Percentiles rank a stretch among this genome's conserved stretches.
These are phyloP conservation scores for Ailurus styani DNA, from an alignment of 2,113 vertebrate species.

Conservation along the genomic window DNA sequence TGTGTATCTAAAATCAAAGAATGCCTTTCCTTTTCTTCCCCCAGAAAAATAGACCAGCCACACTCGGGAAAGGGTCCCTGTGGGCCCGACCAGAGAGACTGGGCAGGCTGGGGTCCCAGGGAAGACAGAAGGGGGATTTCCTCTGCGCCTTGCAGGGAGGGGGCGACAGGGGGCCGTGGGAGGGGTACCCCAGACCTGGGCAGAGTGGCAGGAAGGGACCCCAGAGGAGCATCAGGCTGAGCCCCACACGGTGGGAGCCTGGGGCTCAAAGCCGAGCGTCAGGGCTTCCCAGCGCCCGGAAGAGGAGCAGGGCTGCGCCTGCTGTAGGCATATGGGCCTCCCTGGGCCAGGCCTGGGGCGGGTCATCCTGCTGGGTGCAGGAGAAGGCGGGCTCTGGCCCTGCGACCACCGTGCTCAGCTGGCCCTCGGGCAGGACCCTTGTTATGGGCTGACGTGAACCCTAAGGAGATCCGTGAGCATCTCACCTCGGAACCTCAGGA, in stretches of 20 bases:
- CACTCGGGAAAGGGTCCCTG: neutral
- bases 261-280: neutral
- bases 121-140: neutral
- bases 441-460: neutral
- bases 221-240: neutral
- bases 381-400: neutral
- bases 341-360: rapidly evolving
- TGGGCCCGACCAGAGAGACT: rapidly evolving
- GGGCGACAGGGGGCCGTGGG: neutral
- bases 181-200: neutral
- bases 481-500: neutral
- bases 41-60: neutral
- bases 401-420: neutral
- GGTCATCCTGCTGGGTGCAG: rapidly evolving
- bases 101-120: rapidly evolving
- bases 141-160: neutral
- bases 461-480: neutral
- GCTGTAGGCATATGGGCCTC: rapidly evolving
- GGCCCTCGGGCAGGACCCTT: neutral
- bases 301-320: rapidly evolving
- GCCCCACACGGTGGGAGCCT: neutral
- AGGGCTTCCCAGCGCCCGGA: neutral
- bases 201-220: neutral
- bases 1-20: neutral
- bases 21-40: neutral